Conservation (phyloP, 2,888 invertebrate genomes). For the Resseliella maxima region DNA sequence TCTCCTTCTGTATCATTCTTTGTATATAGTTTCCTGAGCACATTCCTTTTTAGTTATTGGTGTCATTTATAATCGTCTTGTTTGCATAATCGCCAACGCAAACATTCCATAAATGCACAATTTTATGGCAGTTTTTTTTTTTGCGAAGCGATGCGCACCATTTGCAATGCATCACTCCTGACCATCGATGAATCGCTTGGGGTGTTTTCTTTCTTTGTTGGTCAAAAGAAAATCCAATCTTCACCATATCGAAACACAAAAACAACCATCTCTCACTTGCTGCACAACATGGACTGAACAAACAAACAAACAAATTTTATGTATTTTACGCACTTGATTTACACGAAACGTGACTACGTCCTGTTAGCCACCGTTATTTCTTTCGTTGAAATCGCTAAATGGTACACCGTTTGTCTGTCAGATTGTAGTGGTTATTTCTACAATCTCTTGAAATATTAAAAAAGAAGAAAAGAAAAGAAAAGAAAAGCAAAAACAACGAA, state of each 20-base stretch:
- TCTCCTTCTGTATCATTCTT: too few relatives aligned
- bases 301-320: background rate
- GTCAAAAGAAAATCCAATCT: background rate
- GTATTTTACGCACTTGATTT: constrained; percentile 36
- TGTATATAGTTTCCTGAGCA: too few relatives aligned
- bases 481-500: too few relatives aligned
- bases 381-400: background rate
- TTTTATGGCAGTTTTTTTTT: background rate
- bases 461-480: background rate
- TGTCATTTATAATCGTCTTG: constrained; percentile 14
- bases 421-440: constrained; percentile 1
- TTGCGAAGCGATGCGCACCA: background rate
- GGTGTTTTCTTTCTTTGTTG: too few relatives aligned
- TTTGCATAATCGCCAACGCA: background rate
- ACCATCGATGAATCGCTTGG: too few relatives aligned
- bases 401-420: background rate
- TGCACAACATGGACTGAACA: too few relatives aligned
- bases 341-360: background rate
- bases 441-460: constrained; percentile 47
- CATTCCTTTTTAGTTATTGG: background rate
- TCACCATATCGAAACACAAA: background rate
- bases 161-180: background rate
- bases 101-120: background rate
- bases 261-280: background rate
- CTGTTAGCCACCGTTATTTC: background rate